Evolutionary conservation across 2,797 vertebrate genomes (phyloP), one percentile per base, ranked within the genome.

Genomic region (Paramormyrops hopkinsi): DNA sequence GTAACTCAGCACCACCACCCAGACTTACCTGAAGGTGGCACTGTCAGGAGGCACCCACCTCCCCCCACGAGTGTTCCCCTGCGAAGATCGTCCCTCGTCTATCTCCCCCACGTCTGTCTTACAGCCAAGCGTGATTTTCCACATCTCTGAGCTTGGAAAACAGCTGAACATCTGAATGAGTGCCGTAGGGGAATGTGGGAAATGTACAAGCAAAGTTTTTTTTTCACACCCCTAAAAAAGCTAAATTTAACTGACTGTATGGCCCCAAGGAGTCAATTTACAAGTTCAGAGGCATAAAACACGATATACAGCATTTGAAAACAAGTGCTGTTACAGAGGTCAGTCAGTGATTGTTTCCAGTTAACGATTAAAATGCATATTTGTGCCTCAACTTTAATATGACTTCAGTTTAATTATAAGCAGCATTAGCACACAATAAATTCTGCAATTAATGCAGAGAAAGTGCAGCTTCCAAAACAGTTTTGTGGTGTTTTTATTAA

Each of bases 391-490:
- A 83, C 50, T 59, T 51, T 83, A 46, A 22, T 41, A 29, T 50
- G 25, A 50, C 53, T 37, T 87, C 53, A 56, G 7, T 83, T 84
- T 89, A 89, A 84, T 44, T 29, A 85, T 51, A 89, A 89, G 59
- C 59, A 86, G 41, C 82, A 62, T 89, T 89, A 89, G 56, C 54
- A 50, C 82, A 44, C 19, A 85, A 85, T 48, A 50, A 19, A 33
- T 84, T 59, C 54, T 85, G 44, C 54, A 89, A 56, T 89, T 89
- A 89, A 89, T 89, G 84, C 76, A 12, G 82, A 11, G 82, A 89
- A 89, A 89, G 54, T 65, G 56, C 53, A 88, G 14, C n/a, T 59
- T 65, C 82, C 37, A 41, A 65, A 54, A 59, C 79, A 89, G 83
- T 89, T 89, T 84, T 54, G 37, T 48, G 84, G 25, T 54, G 59